Evolutionary conservation across 2,113 vertebrate genomes (phyloP), one percentile per base, ranked within the genome.

Genomic region (Chionodraco myersi): DNA sequence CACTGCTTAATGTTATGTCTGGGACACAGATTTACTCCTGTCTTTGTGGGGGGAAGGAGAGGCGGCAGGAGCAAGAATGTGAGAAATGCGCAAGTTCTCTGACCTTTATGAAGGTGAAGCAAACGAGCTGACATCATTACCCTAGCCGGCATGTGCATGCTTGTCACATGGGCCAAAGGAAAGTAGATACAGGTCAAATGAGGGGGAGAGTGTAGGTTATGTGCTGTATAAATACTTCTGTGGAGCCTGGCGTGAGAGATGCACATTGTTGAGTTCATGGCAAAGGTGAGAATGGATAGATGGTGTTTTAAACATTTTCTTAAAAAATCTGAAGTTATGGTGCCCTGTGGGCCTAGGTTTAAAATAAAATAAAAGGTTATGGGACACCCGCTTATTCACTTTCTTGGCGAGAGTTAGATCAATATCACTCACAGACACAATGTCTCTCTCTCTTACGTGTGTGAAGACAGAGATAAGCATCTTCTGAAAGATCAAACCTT

Each of bases 1-100:
- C 86, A 87, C 72, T 87, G 89, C 84, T 84, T 91, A 92, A 92
- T 92, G 82, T 92, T 85, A 82, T 84, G 91, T 93, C 93, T 93
- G 89, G 90, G 84, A 89, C 80, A 57, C 68, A 90, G 87, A 90
- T 91, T 91, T 90, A 89, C 87, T 79, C 88, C 75, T 10, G 61
- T 86, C 86, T 87, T 84, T 80, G 85, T 72, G 56, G 64, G 67
- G 79, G 87, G 83, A 88, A 84, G 83, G 82, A 78, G 62, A n/a
- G 64, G 68, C 63, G 10, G 84, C 68, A 44, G 68, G 69, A 69
- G 47, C 67, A 92, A 62, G 92, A 93, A 93, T 93, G 89, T 75
- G 52, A 92, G 86, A 90, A 93, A 94, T 92, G 88, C 61, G 49
- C 8, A 23, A 71, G 87, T 79, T 82, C 75, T 78, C 75, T 90